Conservation (phyloP, 1,140 invertebrate species). For the Macrostomum lignano region DNA sequence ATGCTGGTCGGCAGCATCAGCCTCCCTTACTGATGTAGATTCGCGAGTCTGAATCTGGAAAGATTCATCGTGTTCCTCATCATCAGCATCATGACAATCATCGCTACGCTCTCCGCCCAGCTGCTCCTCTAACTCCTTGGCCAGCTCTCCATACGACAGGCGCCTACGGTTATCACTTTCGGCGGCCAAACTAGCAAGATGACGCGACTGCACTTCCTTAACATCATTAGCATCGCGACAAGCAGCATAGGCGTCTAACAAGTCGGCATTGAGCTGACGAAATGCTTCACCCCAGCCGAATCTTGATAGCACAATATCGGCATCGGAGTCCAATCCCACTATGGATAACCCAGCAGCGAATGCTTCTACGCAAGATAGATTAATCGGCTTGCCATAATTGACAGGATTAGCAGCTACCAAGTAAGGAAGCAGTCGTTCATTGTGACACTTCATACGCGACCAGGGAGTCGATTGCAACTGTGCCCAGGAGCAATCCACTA, state of each 20-base stretch:
- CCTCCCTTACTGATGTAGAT: no score
- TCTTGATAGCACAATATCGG: conserved; percentile 50
- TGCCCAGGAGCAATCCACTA: conserved; percentile 97
- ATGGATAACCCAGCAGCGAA: conserved; percentile 72
- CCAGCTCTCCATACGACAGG: not conserved
- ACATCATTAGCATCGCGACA: conserved; percentile 50
- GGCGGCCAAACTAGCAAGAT: no score
- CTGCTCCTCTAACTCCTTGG: not conserved
- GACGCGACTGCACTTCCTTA: no score
- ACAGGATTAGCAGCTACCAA: conserved; percentile 86
- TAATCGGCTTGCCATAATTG: conserved; percentile 83
- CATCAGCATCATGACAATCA: conserved; percentile 1
- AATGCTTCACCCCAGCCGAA: conserved; percentile 83
- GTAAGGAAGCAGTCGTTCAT: conserved; percentile 69
- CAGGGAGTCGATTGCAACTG: conserved; percentile 69
- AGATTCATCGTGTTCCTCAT: no score
- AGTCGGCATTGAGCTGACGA: conserved; percentile 48
- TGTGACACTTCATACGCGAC: conserved; percentile 45
- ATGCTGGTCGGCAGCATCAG: no score
- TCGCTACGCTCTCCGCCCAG: not conserved
- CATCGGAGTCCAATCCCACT: conserved; percentile 35
- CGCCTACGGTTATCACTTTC: conserved; percentile 1
- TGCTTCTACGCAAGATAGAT: conserved; percentile 89
- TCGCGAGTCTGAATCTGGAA: no score
- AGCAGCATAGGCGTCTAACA: conserved; percentile 46